Evolutionary conservation across 2,113 vertebrate species (phyloP).

Genomic region (Cygnus buccinator): DNA sequence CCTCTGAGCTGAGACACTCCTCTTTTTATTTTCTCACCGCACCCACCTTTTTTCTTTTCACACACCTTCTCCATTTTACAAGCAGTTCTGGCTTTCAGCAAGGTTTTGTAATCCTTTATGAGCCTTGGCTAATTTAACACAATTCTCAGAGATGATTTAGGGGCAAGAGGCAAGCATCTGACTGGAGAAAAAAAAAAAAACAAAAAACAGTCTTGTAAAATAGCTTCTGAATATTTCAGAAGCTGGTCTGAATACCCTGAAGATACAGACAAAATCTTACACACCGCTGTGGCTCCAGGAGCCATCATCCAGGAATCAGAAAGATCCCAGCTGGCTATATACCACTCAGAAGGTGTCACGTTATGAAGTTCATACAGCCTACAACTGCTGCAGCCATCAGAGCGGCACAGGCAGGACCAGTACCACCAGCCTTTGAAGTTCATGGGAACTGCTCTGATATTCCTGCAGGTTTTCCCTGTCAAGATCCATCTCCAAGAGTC

Average conservation of each 20-base stretch:
- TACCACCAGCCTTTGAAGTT: neutral
- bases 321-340: neutral
- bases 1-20: neutral
- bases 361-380: neutral
- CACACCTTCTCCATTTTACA: neutral
- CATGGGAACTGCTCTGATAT: neutral
- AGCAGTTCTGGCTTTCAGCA: neutral
- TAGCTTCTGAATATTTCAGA: neutral
- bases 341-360: neutral
- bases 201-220: neutral
- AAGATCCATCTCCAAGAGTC: neutral
- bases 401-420: neutral
- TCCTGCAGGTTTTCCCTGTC: accelerated
- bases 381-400: neutral
- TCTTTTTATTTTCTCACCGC: neutral
- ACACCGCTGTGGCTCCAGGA: neutral
- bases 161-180: neutral
- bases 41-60: neutral
- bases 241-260: neutral
- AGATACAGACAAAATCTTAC: neutral
- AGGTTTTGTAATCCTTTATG: neutral
- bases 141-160: neutral
- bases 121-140: neutral
- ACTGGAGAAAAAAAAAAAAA: neutral
- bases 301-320: neutral